Evolutionary conservation across 2,797 vertebrate genomes (phyloP).

Genomic region (Gymnoscopelus braueri): DNA sequence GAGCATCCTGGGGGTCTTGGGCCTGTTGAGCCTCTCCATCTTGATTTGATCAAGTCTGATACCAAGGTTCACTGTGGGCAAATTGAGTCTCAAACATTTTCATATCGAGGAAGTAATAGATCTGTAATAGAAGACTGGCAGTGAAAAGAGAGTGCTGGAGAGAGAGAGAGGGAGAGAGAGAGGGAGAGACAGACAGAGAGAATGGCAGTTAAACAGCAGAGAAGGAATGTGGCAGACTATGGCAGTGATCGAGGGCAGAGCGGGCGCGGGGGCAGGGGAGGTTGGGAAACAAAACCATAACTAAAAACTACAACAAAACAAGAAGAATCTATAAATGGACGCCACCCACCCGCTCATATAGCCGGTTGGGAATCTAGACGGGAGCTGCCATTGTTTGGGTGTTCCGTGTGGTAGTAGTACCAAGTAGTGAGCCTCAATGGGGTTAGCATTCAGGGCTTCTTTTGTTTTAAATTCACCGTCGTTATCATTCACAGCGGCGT

Average conservation of each 20-base stretch:
- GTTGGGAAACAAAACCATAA: neutral
- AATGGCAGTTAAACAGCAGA: no score
- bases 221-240: constrained; percentile 26
- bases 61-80: no score
- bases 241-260: constrained; percentile 62
- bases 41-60: no score
- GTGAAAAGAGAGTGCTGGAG: constrained; percentile 41
- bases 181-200: neutral
- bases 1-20: no score
- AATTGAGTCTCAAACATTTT: no score
- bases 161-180: no score
- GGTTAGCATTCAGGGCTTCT: constrained; percentile 38
- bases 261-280: constrained; percentile 37
- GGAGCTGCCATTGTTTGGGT: constrained; percentile 45
- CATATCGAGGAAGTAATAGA: neutral
- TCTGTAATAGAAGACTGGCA: constrained; percentile 57
- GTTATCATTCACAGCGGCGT: constrained; percentile 29
- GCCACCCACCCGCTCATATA: constrained; percentile 19
- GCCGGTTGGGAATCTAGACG: constrained; percentile 15
- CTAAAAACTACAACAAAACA: neutral
- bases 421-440: constrained; percentile 8
- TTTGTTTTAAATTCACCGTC: constrained; percentile 9
- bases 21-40: no score
- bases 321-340: neutral
- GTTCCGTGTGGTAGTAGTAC: constrained; percentile 5